Base-by-base conservation (phyloP, 1,140 invertebrate species). In the Drosophila eugracilis region DNA sequence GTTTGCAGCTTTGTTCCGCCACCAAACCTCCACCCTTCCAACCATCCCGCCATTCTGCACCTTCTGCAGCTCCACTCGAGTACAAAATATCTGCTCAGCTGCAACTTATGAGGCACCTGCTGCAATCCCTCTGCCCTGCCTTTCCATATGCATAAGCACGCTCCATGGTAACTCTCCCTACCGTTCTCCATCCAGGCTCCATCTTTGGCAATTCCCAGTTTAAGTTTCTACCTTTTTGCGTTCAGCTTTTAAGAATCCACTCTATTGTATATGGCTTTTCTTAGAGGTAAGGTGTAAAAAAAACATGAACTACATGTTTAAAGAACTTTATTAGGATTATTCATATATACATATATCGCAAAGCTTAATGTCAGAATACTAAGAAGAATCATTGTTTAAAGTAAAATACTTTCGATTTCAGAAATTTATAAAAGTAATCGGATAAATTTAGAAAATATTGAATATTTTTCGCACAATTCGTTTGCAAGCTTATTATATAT, bases 71-170 rank as follows among this genome's bases (percentile, higher is more conserved):
- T 58, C 58, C 58, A 77, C 72, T 85, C 55, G 54, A 85, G 80
- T 80, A 74, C 72, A 80, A 86, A 84, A 62, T 85, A 85, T 86
- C 53, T 58, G 72, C 72, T 80, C 80, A 86, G 81, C 53, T 80
- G 80, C 73, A 86, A 76, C 81, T 75, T 79, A 79, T 70, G 73
- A 66, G 63, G 45, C 54, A 72, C 39, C 53, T 52, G 63, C 60
- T 67, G n/a, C 7, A 32, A 44, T 30, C 22, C 57, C 74, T 21
- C 7, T 26, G 4, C 17, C 42, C 15, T 15, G 6, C 22, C 39
- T 70, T 50, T 34, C 52, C 76, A 84, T 84, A 83, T 83, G 79
- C 79, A 83, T 70, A 81, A 77, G 60, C 78, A 83, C 74, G 78
- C 77, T n/a, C n/a, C n/a, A n/a, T n/a, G n/a, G n/a, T n/a, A n/a